These are phyloP conservation scores for Enteromius afrohamiltoni DNA, from an alignment of 2,797 vertebrate species.

Conservation along the genomic window DNA sequence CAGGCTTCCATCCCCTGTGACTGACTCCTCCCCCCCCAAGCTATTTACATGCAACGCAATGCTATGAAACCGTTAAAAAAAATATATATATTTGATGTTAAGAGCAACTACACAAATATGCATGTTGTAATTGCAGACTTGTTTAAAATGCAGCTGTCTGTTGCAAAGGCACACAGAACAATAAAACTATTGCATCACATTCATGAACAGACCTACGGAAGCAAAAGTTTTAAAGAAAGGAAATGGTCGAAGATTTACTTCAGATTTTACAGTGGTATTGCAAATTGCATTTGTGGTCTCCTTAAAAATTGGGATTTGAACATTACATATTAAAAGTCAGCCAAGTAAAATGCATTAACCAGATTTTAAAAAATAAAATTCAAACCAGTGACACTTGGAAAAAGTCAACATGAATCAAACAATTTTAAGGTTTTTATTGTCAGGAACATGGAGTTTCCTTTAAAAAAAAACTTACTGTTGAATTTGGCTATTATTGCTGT, in stretches of 20 bases:
- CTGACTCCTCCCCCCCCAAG: neutral
- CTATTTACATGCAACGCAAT: constrained; percentile 25
- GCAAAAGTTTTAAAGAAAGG: neutral
- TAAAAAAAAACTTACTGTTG: no score
- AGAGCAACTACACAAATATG: neutral
- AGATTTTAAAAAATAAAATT: neutral
- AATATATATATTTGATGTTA: constrained; percentile 62
- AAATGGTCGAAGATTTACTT: neutral
- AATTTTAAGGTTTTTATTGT: neutral
- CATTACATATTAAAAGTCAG: neutral
- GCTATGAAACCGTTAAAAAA: constrained; percentile 32
- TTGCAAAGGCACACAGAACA: constrained; percentile 10
- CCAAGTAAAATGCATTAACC: neutral
- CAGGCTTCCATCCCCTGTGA: neutral
- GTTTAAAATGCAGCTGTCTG: neutral
- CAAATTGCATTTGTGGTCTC: neutral
- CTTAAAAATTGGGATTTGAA: neutral
- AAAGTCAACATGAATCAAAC: neutral
- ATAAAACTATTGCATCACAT: neutral
- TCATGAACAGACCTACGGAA: neutral
- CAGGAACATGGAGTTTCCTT: neutral
- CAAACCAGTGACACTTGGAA: neutral
- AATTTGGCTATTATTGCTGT: neutral
- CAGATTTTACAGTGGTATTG: neutral
- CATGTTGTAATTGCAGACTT: neutral